A percentile compares a stretch with the other conserved stretches of the same genome.
These are phyloP conservation scores for Capreolus pygargus DNA, from an alignment of 2,113 vertebrate species.

Conservation along the genomic window DNA sequence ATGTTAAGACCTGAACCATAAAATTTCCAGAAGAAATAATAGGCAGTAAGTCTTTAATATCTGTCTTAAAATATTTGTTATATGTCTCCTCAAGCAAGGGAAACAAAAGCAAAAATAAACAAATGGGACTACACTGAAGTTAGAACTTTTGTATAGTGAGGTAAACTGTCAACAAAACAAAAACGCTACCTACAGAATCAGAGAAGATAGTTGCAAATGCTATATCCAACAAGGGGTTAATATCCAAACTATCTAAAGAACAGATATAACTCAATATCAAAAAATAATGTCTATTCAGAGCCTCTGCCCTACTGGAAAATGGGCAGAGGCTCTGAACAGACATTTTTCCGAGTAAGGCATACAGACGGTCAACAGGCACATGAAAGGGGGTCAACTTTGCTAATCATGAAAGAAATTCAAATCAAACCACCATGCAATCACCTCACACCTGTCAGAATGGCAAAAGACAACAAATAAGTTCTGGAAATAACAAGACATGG, in stretches of 20 bases:
- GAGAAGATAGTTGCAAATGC: not conserved
- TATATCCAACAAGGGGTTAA: not conserved
- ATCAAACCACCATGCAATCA: not conserved
- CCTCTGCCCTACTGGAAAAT: not conserved
- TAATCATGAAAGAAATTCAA: not conserved
- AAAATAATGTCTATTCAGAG: not conserved
- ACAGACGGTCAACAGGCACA: not conserved
- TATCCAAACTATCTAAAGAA: not conserved
- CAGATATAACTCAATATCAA: not conserved
- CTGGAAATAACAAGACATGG: not conserved
- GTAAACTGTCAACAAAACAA: not conserved
- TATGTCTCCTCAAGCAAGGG: not conserved
- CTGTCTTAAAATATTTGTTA: not conserved
- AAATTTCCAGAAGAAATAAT: not conserved
- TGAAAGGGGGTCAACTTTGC: not conserved
- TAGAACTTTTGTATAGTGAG: not conserved
- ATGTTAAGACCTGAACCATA: not conserved
- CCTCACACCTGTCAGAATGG: not conserved
- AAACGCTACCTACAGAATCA: not conserved
- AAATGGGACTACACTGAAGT: not conserved
- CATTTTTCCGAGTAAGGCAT: not conserved
- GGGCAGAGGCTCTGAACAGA: not conserved
- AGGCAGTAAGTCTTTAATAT: not conserved
- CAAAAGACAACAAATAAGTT: not conserved
- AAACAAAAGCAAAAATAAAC: not conserved